Evolutionary conservation across 2,797 vertebrate genomes (phyloP), one percentile per base, ranked within the genome.

Genomic region (Platalea minor): DNA sequence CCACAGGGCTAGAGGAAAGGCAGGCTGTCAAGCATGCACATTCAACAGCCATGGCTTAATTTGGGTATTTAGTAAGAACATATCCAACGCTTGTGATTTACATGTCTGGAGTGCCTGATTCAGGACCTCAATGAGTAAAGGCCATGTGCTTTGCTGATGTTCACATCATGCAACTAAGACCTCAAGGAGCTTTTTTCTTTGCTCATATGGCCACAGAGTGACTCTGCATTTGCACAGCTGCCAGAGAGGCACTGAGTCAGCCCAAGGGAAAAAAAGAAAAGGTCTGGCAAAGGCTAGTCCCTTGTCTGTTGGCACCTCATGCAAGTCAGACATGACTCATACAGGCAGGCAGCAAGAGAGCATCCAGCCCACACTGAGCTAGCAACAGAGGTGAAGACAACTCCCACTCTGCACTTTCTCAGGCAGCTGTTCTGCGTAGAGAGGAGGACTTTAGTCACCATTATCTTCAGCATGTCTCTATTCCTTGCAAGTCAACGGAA

Each of bases 81-180:
- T 31, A 64, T 4, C 21, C 24, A 11, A 4, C 0, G 0, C 5
- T 39, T 76, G 2, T 28, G 20, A 45, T 3, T 85, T 84, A 48
- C 6, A 13, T 0, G 3, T 35, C 51, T 77, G n/a, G 29, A 54
- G 17, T 12, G 29, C 39, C 54, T 46, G 41, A 43, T 28, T 57
- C 48, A 65, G 41, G 24, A 48, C 78, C 61, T 51, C 56, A 14
- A 37, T 14, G 33, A 56, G 10, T 20, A 78, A 82, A 80, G 29
- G 45, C 12, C 4, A 3, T 7, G 15, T 11, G 14, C 41, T 82
- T 26, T 85, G 45, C n/a, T 78, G 19, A 64, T 37, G 21, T 41
- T 92, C 53, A 11, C 5, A 18, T 23, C 33, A 11, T 33, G 33
- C 35, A 72, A 69, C 18, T 9, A 16, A 88, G 50, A 57, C 28